Evolutionary conservation across 1,140 invertebrate species (phyloP).

Genomic region (Zaprionus davidi): DNA sequence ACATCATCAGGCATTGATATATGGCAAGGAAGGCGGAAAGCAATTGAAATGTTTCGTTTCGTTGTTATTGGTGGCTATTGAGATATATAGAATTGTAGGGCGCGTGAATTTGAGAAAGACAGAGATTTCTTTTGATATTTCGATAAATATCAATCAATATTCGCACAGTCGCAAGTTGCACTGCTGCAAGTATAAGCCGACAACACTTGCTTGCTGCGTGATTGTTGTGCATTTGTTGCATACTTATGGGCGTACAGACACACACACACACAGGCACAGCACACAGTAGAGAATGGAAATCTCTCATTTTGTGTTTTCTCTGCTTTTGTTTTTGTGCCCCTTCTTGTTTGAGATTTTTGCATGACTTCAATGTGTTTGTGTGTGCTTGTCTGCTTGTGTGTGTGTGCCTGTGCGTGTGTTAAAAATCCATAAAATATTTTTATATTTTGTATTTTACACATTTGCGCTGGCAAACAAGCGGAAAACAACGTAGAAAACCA

Average conservation of each 20-base stretch:
- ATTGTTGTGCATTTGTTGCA: constrained; percentile 24
- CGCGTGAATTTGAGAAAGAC: not conserved
- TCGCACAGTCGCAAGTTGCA: not conserved
- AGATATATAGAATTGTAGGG: not conserved
- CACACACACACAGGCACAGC: constrained; percentile 21
- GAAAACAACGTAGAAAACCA: constrained; percentile 18
- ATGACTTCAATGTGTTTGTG: constrained; percentile 36
- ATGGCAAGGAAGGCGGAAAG: not conserved
- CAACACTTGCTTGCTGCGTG: not conserved
- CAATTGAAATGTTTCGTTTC: not conserved
- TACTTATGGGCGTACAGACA: constrained; percentile 1
- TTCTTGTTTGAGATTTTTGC: constrained; percentile 40
- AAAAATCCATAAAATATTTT: constrained; percentile 47
- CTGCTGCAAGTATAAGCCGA: not conserved
- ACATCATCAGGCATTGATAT: not conserved
- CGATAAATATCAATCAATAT: not conserved
- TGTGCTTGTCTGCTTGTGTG: constrained; percentile 13
- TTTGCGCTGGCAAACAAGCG: constrained; percentile 29
- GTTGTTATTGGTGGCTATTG: not conserved
- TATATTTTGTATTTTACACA: constrained; percentile 43
- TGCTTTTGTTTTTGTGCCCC: constrained; percentile 15
- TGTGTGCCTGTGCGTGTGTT: constrained; percentile 12
- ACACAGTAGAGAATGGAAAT: constrained; percentile 36
- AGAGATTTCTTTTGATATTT: not conserved
- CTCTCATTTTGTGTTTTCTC: constrained; percentile 63